A percentile compares a stretch with the other conserved stretches of the same genome.
phyloP scores from a whole-genome alignment of 2,888 invertebrate genomes.

The Cheilosia pagana region DNA sequence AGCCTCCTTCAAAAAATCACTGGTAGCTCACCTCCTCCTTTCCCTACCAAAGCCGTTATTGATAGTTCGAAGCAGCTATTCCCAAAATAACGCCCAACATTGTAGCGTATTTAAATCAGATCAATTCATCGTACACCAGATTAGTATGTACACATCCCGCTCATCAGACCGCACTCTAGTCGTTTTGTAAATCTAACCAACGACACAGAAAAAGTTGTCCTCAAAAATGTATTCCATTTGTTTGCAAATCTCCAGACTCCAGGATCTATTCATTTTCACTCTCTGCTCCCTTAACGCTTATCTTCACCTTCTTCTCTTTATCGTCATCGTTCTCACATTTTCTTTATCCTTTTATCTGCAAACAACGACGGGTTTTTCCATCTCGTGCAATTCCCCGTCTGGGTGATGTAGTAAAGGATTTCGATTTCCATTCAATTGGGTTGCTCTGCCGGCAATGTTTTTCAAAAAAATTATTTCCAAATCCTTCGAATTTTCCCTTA shows the following conservation, averaged over 20 bases:
- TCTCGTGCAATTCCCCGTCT: neutral
- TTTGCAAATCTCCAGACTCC: constrained; percentile 14
- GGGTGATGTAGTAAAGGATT: constrained; percentile 5
- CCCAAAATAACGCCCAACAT: too few species aligned
- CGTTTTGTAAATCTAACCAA: neutral
- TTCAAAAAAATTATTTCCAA: constrained; percentile 25
- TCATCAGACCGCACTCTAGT: too few species aligned
- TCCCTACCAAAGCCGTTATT: too few species aligned
- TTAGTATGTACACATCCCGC: too few species aligned
- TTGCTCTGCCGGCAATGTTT: constrained; percentile 6
- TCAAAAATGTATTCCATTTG: constrained; percentile 1
- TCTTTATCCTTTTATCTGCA: neutral
- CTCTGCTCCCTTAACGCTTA: neutral
- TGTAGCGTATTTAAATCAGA: too few species aligned
- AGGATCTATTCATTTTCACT: neutral
- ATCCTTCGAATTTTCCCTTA: constrained; percentile 22
- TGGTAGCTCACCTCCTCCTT: too few species aligned
- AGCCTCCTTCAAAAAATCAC: too few species aligned
- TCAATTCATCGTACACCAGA: too few species aligned
- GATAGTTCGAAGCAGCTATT: too few species aligned
- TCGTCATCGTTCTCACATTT: neutral
- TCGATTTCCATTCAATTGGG: constrained; percentile 35
- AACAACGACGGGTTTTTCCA: neutral
- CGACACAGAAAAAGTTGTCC: neutral
- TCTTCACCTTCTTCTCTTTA: neutral